A percentile compares a stretch with the other conserved stretches of the same genome.
Evolutionary conservation across 1,140 invertebrate genomes (phyloP).

Genomic region (Listronotus bonariensis): DNA sequence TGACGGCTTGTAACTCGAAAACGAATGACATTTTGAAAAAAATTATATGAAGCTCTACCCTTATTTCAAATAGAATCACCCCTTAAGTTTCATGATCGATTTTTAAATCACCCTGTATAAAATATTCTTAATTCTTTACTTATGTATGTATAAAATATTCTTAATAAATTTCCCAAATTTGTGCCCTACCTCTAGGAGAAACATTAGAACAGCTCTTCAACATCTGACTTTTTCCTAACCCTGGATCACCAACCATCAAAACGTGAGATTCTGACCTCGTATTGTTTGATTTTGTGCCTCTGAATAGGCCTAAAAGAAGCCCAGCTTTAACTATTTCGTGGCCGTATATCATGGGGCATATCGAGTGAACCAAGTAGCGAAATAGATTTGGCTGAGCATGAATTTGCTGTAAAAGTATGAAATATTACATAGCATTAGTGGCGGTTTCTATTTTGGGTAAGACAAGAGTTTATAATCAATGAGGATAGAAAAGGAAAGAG

Average conservation of each 20-base stretch:
- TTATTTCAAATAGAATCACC: no score
- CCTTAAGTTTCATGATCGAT: no score
- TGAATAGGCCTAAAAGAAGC: conserved; percentile 85
- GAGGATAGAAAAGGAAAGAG: no score
- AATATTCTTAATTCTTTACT: no score
- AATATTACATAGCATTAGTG: no score
- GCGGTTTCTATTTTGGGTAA: neutral
- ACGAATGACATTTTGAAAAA: no score
- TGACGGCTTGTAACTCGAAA: no score
- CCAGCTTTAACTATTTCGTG: conserved; percentile 94
- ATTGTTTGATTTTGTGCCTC: conserved; percentile 65
- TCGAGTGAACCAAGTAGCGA: conserved; percentile 78
- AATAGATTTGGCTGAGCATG: conserved; percentile 77
- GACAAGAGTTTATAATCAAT: no score
- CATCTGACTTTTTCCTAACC: conserved; percentile 91
- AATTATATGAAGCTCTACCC: no score
- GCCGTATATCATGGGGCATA: conserved; percentile 91
- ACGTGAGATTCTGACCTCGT: conserved; percentile 80
- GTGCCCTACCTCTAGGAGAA: conserved; percentile 79
- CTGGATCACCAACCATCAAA: conserved; percentile 90
- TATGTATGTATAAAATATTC: no score
- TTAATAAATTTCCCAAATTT: no score
- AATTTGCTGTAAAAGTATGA: conserved; percentile 66
- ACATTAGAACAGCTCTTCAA: conserved; percentile 77
- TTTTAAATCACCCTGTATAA: no score